phyloP scores from a whole-genome alignment of 2,888 invertebrate species.

The Branchipolynoe longqiensis region DNA sequence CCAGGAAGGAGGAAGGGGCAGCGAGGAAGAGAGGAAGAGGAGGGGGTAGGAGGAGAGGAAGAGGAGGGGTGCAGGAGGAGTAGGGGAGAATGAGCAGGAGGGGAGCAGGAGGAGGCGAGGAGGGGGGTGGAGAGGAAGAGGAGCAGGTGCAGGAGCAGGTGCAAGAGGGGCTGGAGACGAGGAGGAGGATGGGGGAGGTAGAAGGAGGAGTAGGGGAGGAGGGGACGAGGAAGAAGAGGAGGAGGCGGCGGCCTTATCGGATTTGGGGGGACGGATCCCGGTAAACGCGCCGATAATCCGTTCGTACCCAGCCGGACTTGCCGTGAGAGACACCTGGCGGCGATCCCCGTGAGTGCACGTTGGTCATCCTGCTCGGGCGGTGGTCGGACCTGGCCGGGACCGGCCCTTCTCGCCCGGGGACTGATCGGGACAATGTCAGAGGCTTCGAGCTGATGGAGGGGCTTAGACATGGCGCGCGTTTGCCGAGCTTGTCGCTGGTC shows the following conservation, averaged over 20 bases:
- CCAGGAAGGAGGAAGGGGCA: neutral
- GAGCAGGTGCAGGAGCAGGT: neutral
- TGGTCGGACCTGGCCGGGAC: too few species aligned
- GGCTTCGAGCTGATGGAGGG: neutral
- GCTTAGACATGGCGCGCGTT: neutral
- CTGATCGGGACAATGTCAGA: neutral
- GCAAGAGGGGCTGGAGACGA: neutral
- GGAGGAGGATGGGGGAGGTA: constrained; percentile 3
- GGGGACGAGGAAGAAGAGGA: too few species aligned
- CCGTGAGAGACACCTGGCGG: neutral
- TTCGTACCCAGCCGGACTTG: neutral
- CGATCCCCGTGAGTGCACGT: neutral
- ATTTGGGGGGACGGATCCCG: neutral
- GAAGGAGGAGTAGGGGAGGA: neutral
- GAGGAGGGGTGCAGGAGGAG: neutral
- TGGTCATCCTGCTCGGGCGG: neutral
- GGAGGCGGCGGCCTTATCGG: too few species aligned
- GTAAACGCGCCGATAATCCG: constrained; percentile 6
- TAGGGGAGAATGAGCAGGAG: neutral
- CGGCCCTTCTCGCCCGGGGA: too few species aligned
- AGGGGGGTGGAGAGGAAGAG: neutral
- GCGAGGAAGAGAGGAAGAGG: neutral
- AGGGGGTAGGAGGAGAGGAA: neutral
- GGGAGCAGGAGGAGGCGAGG: neutral
- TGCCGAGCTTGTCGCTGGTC: neutral